These are phyloP conservation scores for Euwallacea fornicatus DNA, from an alignment of 1,140 invertebrate species.

Conservation along the genomic window DNA sequence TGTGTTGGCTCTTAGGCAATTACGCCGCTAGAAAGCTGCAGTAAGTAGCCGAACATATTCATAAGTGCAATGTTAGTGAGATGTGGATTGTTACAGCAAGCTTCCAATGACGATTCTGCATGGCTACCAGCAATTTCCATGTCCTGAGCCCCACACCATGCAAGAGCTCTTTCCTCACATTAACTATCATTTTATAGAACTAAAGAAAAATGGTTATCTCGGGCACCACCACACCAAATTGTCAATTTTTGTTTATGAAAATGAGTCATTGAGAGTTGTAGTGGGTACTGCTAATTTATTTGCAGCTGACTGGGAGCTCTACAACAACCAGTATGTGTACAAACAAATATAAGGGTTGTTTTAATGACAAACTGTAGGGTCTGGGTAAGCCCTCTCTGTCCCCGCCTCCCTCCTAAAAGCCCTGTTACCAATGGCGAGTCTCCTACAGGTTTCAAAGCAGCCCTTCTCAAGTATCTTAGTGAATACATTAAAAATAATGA, in stretches of 20 bases:
- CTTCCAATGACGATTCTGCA: slow-evolving; percentile 7
- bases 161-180: neutral
- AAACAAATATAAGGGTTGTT: slow-evolving; percentile 28
- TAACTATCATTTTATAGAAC: neutral
- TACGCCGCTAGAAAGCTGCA: neutral
- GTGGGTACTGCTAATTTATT: slow-evolving; percentile 92
- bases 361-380: neutral
- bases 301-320: slow-evolving; percentile 86
- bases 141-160: neutral
- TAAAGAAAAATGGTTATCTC: neutral
- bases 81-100: neutral
- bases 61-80: neutral
- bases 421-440: slow-evolving; percentile 72
- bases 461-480: slow-evolving; percentile 76
- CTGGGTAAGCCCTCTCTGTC: neutral
- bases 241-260: slow-evolving; percentile 82
- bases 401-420: slow-evolving; percentile 48
- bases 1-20: neutral
- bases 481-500: slow-evolving; percentile 59
- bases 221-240: slow-evolving; percentile 68
- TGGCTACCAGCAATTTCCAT: neutral
- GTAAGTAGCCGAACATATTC: neutral
- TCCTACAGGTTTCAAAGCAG: slow-evolving; percentile 78
- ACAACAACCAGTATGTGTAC: slow-evolving; percentile 79
- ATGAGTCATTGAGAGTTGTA: slow-evolving; percentile 79